Evolutionary conservation across 2,797 vertebrate species (phyloP).

Genomic region (Takifugu rubripes): DNA sequence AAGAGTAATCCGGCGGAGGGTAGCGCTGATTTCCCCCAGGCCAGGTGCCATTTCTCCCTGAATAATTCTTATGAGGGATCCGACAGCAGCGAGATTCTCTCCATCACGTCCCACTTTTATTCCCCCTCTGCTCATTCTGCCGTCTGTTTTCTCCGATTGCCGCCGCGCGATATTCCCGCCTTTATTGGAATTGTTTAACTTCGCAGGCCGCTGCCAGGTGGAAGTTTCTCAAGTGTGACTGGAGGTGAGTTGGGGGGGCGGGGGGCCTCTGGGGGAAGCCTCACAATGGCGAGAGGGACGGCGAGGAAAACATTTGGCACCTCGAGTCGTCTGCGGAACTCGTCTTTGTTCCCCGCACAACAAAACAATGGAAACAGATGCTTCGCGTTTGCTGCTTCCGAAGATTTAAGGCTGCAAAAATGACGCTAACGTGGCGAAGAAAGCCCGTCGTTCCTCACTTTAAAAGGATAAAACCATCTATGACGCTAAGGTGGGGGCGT

Average conservation of each 20-base stretch:
- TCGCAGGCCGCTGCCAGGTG: constrained; percentile 37
- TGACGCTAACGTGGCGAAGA: constrained; percentile 55
- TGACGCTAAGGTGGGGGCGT: constrained; percentile 48
- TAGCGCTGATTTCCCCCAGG: constrained; percentile 90
- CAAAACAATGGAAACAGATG: constrained; percentile 59
- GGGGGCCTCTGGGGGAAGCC: constrained; percentile 54
- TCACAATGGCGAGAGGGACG: constrained; percentile 42
- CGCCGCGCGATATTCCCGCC: constrained; percentile 50
- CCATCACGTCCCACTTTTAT: constrained; percentile 29
- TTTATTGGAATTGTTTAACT: constrained; percentile 75
- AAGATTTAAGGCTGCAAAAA: constrained; percentile 56
- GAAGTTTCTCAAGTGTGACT: constrained; percentile 56
- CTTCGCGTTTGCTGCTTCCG: constrained; percentile 46
- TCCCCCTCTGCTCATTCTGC: constrained; percentile 21
- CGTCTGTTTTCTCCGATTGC: constrained; percentile 45
- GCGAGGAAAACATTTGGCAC: constrained; percentile 68
- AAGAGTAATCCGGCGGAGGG: constrained; percentile 93
- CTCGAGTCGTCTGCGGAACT: constrained; percentile 63
- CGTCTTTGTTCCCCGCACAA: constrained; percentile 63
- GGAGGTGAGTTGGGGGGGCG: constrained; percentile 11
- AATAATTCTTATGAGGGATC: constrained; percentile 88
- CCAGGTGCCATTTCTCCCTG: constrained; percentile 86
- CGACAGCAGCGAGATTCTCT: constrained; percentile 59
- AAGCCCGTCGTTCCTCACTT: constrained; percentile 50
- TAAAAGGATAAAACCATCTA: constrained; percentile 41